These are phyloP conservation scores for Hoplodrina ambigua DNA, from an alignment of 2,888 invertebrate species.

Conservation along the genomic window DNA sequence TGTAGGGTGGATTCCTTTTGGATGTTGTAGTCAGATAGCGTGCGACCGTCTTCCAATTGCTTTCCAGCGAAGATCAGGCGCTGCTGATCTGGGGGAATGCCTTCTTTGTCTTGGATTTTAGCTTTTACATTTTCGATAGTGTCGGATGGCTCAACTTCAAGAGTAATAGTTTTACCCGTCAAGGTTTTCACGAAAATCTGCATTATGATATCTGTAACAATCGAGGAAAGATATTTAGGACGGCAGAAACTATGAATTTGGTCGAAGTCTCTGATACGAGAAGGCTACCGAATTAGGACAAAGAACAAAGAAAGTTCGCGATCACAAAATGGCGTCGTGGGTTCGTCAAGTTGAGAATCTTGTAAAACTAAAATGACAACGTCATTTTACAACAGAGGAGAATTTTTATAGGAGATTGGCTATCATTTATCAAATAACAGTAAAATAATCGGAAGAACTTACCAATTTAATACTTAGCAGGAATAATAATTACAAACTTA, in stretches of 20 bases:
- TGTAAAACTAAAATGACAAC: conserved; percentile 52
- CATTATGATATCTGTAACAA: conserved; percentile 81
- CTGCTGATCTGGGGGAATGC: conserved; percentile 84
- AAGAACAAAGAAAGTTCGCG: conserved; percentile 84
- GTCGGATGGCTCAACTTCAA: conserved; percentile 81
- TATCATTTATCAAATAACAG: not conserved
- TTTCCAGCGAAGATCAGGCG: conserved; percentile 83
- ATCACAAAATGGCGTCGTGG: conserved; percentile 85
- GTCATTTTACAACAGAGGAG: conserved; percentile 49
- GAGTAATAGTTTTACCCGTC: conserved; percentile 82
- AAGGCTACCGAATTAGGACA: conserved; percentile 62
- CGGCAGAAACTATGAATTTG: conserved; percentile 71
- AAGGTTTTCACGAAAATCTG: conserved; percentile 82
- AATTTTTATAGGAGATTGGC: not conserved
- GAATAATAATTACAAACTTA: conserved; percentile 33
- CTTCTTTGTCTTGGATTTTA: conserved; percentile 83
- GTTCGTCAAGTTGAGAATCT: not conserved
- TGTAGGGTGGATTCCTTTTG: conserved; percentile 84
- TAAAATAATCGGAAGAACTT: conserved; percentile 32
- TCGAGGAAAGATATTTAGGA: conserved; percentile 58
- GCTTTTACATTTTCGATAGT: conserved; percentile 84
- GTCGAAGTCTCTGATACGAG: conserved; percentile 42
- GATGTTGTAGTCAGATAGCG: conserved; percentile 82
- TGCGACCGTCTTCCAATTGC: conserved; percentile 82
- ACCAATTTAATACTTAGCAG: conserved; percentile 54